A percentile compares a stretch with the other conserved stretches of the same genome.
Evolutionary conservation across 2,113 vertebrate species (phyloP).

Genomic region (Austrofundulus limnaeus): DNA sequence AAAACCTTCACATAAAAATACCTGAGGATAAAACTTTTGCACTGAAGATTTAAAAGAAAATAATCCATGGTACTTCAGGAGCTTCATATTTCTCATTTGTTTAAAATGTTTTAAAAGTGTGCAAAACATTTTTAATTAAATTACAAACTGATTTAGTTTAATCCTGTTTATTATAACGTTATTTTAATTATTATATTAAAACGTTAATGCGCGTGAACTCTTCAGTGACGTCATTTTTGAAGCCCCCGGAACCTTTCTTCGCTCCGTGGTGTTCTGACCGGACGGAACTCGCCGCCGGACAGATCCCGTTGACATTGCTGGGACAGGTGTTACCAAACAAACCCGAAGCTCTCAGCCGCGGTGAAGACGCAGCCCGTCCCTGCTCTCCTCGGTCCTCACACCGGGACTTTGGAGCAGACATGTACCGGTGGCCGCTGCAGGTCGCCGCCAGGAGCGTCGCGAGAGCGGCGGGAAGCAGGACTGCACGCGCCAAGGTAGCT

Average conservation of each 20-base stretch:
- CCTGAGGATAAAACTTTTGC: background rate
- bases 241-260: slow-evolving; percentile 11
- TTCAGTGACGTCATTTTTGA: background rate
- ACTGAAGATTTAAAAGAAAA: background rate
- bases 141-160: background rate
- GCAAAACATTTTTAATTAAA: no score
- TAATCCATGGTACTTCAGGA: background rate
- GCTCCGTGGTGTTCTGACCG: slow-evolving; percentile 33
- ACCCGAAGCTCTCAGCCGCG: slow-evolving; percentile 26
- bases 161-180: background rate
- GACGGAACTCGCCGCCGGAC: slow-evolving; percentile 44
- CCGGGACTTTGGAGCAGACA: slow-evolving; percentile 49
- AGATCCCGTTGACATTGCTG: slow-evolving; percentile 77
- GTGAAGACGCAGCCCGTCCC: slow-evolving; percentile 25
- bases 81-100: no score
- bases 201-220: no score
- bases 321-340: slow-evolving; percentile 58
- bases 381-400: slow-evolving; percentile 15
- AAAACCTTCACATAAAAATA: background rate
- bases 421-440: slow-evolving; percentile 78
- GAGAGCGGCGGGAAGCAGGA: slow-evolving; percentile 41
- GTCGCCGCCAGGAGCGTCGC: slow-evolving; percentile 51
- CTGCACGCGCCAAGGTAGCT: slow-evolving; percentile 68
- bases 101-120: no score
- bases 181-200: no score